A percentile compares a stretch with the other conserved stretches of the same genome.
Evolutionary conservation across 1,140 invertebrate genomes (phyloP).

Genomic region (Aphelenchoides besseyi): DNA sequence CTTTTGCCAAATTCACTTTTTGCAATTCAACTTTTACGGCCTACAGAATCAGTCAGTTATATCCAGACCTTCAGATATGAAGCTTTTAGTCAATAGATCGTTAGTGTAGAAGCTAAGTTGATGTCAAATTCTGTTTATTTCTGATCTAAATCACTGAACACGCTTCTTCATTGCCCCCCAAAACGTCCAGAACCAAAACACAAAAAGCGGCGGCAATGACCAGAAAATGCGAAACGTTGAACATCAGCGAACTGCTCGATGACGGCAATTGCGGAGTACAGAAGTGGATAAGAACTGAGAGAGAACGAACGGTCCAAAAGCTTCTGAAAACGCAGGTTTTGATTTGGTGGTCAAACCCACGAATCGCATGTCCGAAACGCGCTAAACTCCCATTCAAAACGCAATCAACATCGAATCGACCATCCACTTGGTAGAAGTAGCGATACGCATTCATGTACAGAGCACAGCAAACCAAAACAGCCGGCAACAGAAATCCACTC

Average conservation of each 20-base stretch:
- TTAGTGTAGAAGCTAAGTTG: no score
- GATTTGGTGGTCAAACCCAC: neutral
- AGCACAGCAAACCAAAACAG: neutral
- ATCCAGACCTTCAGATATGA: no score
- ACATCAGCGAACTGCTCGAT: neutral
- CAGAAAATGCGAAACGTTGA: neutral
- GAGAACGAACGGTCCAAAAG: neutral
- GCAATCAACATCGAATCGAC: conserved; percentile 18
- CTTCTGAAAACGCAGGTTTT: neutral
- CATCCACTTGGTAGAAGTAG: conserved; percentile 25
- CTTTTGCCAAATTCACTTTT: no score
- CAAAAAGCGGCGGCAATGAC: neutral
- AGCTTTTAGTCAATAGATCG: no score
- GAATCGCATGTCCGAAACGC: neutral
- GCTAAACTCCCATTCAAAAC: neutral
- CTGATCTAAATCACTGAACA: no score
- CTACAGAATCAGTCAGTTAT: no score
- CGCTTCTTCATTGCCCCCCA: no score
- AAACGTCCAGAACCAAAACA: neutral
- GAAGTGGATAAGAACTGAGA: neutral
- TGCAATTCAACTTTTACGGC: no score
- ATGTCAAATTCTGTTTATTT: no score
- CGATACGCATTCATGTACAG: conserved; percentile 12
- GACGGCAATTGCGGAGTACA: neutral
- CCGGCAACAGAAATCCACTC: conserved; percentile 16